Evolutionary conservation across 2,113 vertebrate genomes (phyloP), one percentile per base, ranked within the genome.

Genomic region (Myiozetetes cayanensis): DNA sequence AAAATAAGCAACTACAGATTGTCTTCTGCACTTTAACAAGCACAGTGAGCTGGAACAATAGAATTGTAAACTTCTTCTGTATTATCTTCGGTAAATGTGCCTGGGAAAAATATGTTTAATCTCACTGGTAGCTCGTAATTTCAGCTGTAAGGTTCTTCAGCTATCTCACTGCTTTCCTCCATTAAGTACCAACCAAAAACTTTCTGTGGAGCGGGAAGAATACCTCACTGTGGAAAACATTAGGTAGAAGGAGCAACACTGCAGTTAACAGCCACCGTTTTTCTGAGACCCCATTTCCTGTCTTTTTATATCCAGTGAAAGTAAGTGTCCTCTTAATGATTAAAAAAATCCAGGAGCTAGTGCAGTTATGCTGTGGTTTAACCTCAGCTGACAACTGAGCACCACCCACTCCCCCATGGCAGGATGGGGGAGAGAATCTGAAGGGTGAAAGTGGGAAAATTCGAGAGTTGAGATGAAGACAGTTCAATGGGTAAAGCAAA

Each of bases 1-100:
- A 97, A 97, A 98, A 97, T 98, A 98, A 98, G 98, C 96, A 97
- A 97, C 97, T 96, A 79, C 97, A 96, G 97, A 98, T 96, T 97
- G 97, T 58, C 83, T 97, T 97, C 96, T 94, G 96, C 83, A 74
- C 95, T 97, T 97, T 97, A 97, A 92, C 85, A 95, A 87, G 97
- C 85, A 77, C 72, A 71, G 89, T 14, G 72, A 97, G 79, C 59
- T 78, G 80, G 95, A 98, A 98, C 93, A 98, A 97, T 97, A 93
- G 96, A 76, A 87, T 65, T 94, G 91, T 96, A 93, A 95, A 96
- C 95, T 87, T 96, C 73, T 70, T 97, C 90, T 70, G 27, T 35
- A 78, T 97, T 91, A 86, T 91, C 74, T 81, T 95, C 33, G 6
- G 55, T 90, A 91, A 96, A 92, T 73, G 93, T 95, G 82, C 87